Evolutionary conservation across 2,797 vertebrate genomes (phyloP).

Genomic region (Sciurus carolinensis): DNA sequence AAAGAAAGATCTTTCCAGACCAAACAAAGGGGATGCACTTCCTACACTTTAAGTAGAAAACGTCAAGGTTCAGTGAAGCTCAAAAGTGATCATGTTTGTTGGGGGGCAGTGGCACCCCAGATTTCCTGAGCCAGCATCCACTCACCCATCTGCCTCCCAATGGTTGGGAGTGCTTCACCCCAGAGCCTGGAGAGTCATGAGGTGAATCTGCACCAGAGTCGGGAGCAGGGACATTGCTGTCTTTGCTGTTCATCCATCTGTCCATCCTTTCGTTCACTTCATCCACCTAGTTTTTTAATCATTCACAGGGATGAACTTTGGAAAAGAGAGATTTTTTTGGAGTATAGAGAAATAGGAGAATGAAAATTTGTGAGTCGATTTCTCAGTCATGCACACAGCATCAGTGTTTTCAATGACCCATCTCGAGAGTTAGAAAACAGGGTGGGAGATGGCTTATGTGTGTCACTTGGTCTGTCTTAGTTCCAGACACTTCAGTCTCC

Average conservation of each 20-base stretch:
- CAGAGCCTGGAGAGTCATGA: neutral
- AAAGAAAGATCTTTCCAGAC: neutral
- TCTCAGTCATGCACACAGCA: neutral
- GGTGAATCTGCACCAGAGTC: neutral
- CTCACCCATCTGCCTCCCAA: neutral
- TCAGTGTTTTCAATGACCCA: neutral
- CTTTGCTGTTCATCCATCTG: neutral
- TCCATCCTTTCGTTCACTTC: neutral
- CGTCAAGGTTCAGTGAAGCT: neutral
- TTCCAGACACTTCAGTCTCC: constrained; percentile 18
- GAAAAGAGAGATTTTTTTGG: constrained; percentile 31
- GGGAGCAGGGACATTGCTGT: neutral
- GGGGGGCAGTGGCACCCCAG: neutral
- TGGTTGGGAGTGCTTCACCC: neutral
- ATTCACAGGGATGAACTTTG: neutral
- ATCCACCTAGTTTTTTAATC: neutral
- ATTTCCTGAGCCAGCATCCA: neutral
- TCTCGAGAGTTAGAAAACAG: neutral
- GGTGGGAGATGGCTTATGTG: neutral
- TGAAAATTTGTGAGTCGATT: neutral
- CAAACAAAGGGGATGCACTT: neutral
- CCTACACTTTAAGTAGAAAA: constrained; percentile 7
- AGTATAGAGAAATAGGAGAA: neutral
- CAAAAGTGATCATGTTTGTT: neutral
- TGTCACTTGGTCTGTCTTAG: neutral